Base-by-base conservation (phyloP, 1,140 invertebrate species). In the Cardiocondyla obscurior region DNA sequence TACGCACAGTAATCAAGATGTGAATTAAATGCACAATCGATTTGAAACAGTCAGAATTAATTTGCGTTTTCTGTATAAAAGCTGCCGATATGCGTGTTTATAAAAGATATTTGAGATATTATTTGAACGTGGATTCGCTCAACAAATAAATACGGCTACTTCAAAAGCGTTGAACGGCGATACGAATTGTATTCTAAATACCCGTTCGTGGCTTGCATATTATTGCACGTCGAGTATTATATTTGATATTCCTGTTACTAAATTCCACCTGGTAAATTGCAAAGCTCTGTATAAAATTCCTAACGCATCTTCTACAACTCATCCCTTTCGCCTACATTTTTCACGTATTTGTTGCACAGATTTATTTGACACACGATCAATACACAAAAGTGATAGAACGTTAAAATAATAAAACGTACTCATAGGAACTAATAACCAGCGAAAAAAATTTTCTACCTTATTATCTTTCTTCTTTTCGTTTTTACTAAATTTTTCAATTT, bases 201-300 rank as follows among this genome's bases (percentile, higher is more conserved):
- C 14, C 19, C 33, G 33, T 33, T 14, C 36, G 49, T 36, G 22
- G 69, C 67, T 72, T 7, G 57, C 42, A 8, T 36, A 60, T 76
- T 49, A 64, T 36, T 33, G 33, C 22, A n/a, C n/a, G 7, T 1
- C 51, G 30, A 64, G 12, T 25, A 64, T 76, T 76, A 76, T 60
- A 64, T 76, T 76, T 62, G 28, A 76, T 76, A 62, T 62, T 19
- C 4, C 28, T 76, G 55, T 62, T 62, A 76, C 33, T 53, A 79
- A 67, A 69, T 53, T 42, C 39, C 7, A 39, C 4, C 19, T 6
- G 7, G 10, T 6, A 3, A 44, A 25, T 65, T 46, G 46, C 28
- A 76, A 76, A 76, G 28, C 57, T 62, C 28, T 36, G 19, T 51
- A 65, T 62, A 62, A 74, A 74, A 55, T 69, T 67, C 5, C 5